A percentile compares a stretch with the other conserved stretches of the same genome.
phyloP scores from a whole-genome alignment of 2,113 vertebrate species.

The Alethe castanea region DNA sequence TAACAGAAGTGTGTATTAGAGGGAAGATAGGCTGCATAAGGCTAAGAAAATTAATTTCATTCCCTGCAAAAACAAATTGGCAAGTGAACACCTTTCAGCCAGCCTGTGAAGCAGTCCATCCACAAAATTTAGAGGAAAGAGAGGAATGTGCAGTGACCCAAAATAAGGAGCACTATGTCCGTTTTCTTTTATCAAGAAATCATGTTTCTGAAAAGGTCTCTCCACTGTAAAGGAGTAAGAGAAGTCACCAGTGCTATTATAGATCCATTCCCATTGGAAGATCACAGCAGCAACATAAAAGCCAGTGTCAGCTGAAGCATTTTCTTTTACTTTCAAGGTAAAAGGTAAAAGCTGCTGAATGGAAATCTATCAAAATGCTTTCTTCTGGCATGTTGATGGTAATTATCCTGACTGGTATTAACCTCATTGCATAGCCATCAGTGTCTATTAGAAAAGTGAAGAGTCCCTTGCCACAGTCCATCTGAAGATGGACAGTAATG shows the following conservation, averaged over 20 bases:
- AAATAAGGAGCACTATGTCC: not conserved
- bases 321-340: not conserved
- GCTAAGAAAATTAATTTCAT: not conserved
- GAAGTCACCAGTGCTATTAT: not conserved
- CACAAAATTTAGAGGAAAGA: not conserved
- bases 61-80: not conserved
- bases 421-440: not conserved
- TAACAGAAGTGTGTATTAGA: not conserved
- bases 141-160: not conserved
- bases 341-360: not conserved
- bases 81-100: not conserved
- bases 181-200: not conserved
- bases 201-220: not conserved
- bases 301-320: not conserved
- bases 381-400: not conserved
- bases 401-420: not conserved
- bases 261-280: not conserved
- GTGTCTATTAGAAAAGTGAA: not conserved
- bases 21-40: not conserved
- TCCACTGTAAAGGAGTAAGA: not conserved
- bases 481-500: not conserved
- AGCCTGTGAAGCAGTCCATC: not conserved
- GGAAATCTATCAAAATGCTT: not conserved
- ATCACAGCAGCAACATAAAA: constrained; percentile 40
- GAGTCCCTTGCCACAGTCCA: not conserved